Base-by-base conservation (phyloP, 2,797 vertebrate species). In the Silurus aristotelis region DNA sequence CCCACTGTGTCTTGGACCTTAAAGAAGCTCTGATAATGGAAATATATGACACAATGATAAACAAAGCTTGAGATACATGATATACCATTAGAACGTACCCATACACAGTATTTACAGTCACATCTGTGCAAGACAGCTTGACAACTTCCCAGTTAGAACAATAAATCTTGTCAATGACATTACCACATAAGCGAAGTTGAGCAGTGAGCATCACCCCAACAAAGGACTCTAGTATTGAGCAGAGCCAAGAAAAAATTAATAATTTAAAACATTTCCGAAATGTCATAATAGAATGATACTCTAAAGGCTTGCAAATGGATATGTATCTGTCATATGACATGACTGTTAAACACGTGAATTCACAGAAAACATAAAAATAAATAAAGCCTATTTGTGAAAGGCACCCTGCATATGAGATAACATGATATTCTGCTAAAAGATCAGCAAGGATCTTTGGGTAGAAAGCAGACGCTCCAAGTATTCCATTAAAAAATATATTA, bases 71-170 rank as follows among this genome's bases (percentile, higher is more conserved):
- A 0, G 22, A 55, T 0, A 88, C 0, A 82, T 93, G 91, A 1
- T 71, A 86, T 67, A 92, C 3, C 1, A 71, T 87, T 0, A 94
- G 43, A 71, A 90, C 1, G 2, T 89, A 91, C 31, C 88, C 90
- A 20, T 93, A 93, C 52, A 91, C 20, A 84, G 88, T 93, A 86
- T 93, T 93, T 25, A 88, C 0, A 1, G 80, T 91, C 0, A 87
- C 91, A 83, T 92, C 87, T 0, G 22, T 15, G 84, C 94, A 94
- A 0, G 94, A 92, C 31, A 94, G 90, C 84, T 91, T 93, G 63
- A 94, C 92, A 85, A 95, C 87, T 0, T 89, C 91, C 94, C 93
- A 94, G 89, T 92, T 94, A 56, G 90, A 92, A 88, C 94, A 94
- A 87, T 92, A 94, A 22, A 94, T 43, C 81, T 91, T 92, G 10